A percentile compares a stretch with the other conserved stretches of the same genome.
These are phyloP conservation scores for Coreoperca whiteheadi DNA, from an alignment of 2,113 vertebrate species.

Conservation along the genomic window DNA sequence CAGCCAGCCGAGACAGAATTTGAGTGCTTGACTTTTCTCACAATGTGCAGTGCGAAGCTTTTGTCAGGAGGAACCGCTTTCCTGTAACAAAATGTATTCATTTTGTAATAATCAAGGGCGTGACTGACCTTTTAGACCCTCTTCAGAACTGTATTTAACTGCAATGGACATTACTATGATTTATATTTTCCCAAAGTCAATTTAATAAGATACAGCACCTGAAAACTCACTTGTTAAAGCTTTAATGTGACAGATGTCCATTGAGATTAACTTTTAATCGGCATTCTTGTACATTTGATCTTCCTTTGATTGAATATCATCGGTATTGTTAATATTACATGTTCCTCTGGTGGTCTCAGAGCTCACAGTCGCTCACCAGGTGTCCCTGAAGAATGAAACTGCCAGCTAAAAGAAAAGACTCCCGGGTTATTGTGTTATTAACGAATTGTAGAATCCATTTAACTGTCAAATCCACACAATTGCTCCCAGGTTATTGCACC, in stretches of 20 bases:
- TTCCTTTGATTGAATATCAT: background rate
- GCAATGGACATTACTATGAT: too few relatives aligned
- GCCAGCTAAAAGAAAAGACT: conserved; percentile 3
- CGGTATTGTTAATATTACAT: background rate
- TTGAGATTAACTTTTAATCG: background rate
- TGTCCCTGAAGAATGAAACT: conserved; percentile 13
- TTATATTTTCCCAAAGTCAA: too few relatives aligned
- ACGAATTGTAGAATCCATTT: conserved; percentile 27
- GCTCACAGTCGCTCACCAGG: background rate
- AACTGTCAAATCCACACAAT: background rate
- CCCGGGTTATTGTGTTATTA: background rate
- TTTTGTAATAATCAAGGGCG: too few relatives aligned
- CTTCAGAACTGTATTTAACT: too few relatives aligned
- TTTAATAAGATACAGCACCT: background rate
- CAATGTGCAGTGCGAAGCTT: too few relatives aligned
- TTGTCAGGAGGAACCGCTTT: too few relatives aligned
- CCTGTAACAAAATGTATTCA: too few relatives aligned
- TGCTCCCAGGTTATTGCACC: background rate
- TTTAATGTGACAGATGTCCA: background rate
- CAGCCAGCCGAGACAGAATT: background rate
- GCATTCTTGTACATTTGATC: background rate
- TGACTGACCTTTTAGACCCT: too few relatives aligned
- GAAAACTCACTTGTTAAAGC: background rate
- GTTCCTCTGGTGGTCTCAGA: background rate
- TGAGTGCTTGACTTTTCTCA: too few relatives aligned